Base-by-base conservation (phyloP, 1,140 invertebrate species). In the Mesaphorura yosii region DNA sequence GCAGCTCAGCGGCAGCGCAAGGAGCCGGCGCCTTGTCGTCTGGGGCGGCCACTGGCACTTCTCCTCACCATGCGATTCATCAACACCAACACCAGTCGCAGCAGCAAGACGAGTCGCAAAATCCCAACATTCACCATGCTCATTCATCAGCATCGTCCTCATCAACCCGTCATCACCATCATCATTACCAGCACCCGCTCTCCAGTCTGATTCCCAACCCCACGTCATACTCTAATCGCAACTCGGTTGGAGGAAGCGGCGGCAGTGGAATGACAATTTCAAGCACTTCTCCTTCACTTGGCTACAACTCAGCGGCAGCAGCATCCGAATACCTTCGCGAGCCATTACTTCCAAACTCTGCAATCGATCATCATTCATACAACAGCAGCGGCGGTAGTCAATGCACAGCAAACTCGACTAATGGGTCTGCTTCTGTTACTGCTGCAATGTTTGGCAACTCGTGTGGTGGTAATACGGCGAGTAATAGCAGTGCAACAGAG, bases 151-250 rank as follows among this genome's bases (percentile, higher is more conserved):
- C 47, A 51, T 20, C n/a, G 19, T 37, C 6, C 27, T 34, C 38
- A 48, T 26, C 37, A 10, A 5, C 38, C 14, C 15, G 3, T 3
- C n/a, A 5, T 17, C 28, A 51, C 20, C 50, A 20, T 6, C 51
- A 53, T 23, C 26, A 47, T 17, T 47, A 54, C 14, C 47, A 48
- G 17, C 53, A 55, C 17, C 47, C 51, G 10, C 53, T 44, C 15
- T 22, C 45, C n/a, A n/a, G n/a, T n/a, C n/a, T n/a, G n/a, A n/a
- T n/a, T n/a, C n/a, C n/a, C n/a, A n/a, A n/a, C n/a, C n/a, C n/a
- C n/a, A n/a, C n/a, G n/a, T n/a, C n/a, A n/a, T n/a, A n/a, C n/a
- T n/a, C n/a, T n/a, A n/a, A n/a, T 3, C 52, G 48, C 37, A 46
- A 27, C 34, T 38, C 42, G 14, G 42, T 27, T 27, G 34, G 50